Evolutionary conservation across 1,140 invertebrate genomes (phyloP).

Genomic region (Mamestra configurata): DNA sequence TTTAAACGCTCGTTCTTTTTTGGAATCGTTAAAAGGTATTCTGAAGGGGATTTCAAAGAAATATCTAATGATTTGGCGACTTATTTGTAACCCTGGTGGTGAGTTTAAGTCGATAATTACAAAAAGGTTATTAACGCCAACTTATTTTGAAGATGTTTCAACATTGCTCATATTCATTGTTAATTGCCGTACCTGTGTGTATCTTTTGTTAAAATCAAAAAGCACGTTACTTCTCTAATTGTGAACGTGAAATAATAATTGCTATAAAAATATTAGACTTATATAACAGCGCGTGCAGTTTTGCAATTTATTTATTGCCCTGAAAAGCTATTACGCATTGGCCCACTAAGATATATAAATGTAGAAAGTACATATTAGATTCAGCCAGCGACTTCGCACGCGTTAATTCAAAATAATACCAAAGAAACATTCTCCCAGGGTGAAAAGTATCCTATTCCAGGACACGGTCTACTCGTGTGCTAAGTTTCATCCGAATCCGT

Average conservation of each 20-base stretch:
- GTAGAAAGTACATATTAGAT: too few species aligned
- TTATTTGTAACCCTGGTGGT: neutral
- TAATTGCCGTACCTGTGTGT: neutral
- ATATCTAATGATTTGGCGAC: neutral
- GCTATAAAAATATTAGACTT: neutral
- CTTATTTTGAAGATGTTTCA: too few species aligned
- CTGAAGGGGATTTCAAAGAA: too few species aligned
- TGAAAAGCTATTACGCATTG: neutral
- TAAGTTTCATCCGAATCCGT: too few species aligned
- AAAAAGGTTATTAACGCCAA: constrained; percentile 17
- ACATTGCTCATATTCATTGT: neutral
- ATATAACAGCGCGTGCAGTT: neutral
- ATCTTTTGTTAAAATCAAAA: neutral
- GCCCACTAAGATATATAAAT: too few species aligned
- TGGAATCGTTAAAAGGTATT: too few species aligned
- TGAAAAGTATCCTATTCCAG: too few species aligned
- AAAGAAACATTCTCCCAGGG: too few species aligned
- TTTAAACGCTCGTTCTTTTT: too few species aligned
- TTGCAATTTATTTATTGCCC: constrained; percentile 7
- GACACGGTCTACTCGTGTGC: too few species aligned
- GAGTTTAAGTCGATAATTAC: neutral
- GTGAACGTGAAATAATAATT: constrained; percentile 1
- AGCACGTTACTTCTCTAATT: constrained; percentile 3
- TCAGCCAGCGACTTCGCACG: too few species aligned
- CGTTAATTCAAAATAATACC: too few species aligned